Base-by-base conservation (phyloP, 1,140 invertebrate species). In the Diploscapter pachys region DNA sequence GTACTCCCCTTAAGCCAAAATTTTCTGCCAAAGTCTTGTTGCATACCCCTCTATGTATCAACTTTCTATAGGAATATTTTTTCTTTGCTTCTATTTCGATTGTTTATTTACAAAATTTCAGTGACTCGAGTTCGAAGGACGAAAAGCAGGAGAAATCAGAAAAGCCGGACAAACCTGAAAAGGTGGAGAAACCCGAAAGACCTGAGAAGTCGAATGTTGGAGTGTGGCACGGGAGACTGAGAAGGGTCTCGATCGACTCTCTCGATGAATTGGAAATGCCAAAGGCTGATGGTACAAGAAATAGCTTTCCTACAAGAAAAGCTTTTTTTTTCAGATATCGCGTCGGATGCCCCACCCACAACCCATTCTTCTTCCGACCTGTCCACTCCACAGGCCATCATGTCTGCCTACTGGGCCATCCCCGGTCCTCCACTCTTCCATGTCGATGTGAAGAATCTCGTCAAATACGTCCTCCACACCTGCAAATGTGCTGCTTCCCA, bases 381-480 rank as follows among this genome's bases (percentile, higher is more conserved):
- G 52, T 61, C 55, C 6, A 52, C 68, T 49, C 68, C 68, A 11
- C 56, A 70, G 53, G 68, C 55, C 0, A 70, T 70, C 53, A 5
- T 70, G 8, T 61, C 55, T 11, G 53, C 11, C 11, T 52, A 61
- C 56, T 49, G 3, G 5, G 52, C 68, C 5, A 3, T 61, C 13
- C 51, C 68, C 5, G 4, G 56, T 70, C 68, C 56, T 50, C 68
- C 68, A 9, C 50, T 70, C 11, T 49, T 11, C 4, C 51, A 61
- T 49, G 31, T 55, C 3, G 68, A 70, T n/a, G 56, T 59, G 59
- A 56, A 59, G 53, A 74, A 68, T 57, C 55, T 74, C 5, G 64
- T 74, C 3, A 74, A 74, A 54, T 74, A 74, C 31, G 11, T 74
- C 5, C 54, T 74, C 50, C 64, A 61, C 4, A 74, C 73, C 2